Conservation (phyloP, 2,113 vertebrate genomes). For the Oryzias woworae region DNA sequence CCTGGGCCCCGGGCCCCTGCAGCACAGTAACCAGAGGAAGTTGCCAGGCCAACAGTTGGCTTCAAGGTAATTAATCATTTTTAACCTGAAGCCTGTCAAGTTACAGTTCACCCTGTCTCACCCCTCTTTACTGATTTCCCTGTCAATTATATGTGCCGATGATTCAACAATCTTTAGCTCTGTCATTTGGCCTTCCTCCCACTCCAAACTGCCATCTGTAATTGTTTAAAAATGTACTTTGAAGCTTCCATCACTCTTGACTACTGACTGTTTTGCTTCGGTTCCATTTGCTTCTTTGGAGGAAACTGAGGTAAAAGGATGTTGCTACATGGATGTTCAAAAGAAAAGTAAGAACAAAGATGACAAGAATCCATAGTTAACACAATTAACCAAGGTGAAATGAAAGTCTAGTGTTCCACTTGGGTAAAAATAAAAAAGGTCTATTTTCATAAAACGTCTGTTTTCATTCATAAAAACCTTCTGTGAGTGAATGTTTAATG, state of each 20-base stretch:
- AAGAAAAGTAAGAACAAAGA: not conserved
- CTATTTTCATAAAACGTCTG: not conserved
- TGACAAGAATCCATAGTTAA: not conserved
- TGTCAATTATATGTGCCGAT: slow-evolving; percentile 84
- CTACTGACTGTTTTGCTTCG: slow-evolving; percentile 53
- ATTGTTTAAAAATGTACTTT: slow-evolving; percentile 85
- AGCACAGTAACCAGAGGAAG: slow-evolving; percentile 84
- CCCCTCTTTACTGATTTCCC: slow-evolving; percentile 82
- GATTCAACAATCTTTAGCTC: slow-evolving; percentile 70
- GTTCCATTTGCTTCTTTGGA: slow-evolving; percentile 26
- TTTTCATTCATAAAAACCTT: not conserved
- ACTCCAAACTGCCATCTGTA: slow-evolving; percentile 84
- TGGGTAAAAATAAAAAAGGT: not conserved
- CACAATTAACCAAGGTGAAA: not conserved
- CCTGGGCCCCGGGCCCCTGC: slow-evolving; percentile 67
- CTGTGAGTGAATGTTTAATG: slow-evolving; percentile 5
- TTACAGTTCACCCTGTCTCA: slow-evolving; percentile 73
- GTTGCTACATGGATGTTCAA: not conserved
- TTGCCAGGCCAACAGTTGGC: slow-evolving; percentile 83
- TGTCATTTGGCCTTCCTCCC: slow-evolving; percentile 56
- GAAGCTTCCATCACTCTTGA: slow-evolving; percentile 74
- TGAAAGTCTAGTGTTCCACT: not conserved
- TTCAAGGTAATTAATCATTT: slow-evolving; percentile 94
- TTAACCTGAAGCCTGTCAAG: slow-evolving; percentile 89
- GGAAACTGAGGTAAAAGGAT: not conserved